phyloP scores from a whole-genome alignment of 1,140 invertebrate genomes.

The Lasioglossum albipes region DNA sequence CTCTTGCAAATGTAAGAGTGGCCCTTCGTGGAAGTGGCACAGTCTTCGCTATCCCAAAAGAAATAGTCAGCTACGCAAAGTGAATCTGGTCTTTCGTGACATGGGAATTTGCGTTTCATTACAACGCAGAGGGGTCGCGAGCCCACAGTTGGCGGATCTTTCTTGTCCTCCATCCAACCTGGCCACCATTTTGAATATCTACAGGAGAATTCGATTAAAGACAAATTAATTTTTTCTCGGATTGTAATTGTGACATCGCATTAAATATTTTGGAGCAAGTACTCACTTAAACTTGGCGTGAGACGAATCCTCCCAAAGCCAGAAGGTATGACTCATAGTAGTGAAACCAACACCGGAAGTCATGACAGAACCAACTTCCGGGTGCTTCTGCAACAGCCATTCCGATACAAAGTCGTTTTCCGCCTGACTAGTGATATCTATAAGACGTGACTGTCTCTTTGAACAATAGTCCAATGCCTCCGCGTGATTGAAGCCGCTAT shows the following conservation, averaged over 20 bases:
- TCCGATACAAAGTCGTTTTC: constrained; percentile 84
- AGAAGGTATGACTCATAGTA: constrained; percentile 76
- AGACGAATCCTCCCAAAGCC: constrained; percentile 81
- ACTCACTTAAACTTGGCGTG: constrained; percentile 72
- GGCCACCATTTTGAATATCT: constrained; percentile 77
- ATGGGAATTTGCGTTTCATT: constrained; percentile 77
- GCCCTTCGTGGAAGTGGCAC: constrained; percentile 72
- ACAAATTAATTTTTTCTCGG: too few species aligned
- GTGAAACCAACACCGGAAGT: constrained; percentile 81
- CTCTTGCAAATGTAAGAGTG: constrained; percentile 81
- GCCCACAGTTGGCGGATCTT: constrained; percentile 58
- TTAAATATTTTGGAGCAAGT: not conserved
- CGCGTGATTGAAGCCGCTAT: constrained; percentile 75
- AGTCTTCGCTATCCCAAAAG: constrained; percentile 81
- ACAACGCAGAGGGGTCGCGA: constrained; percentile 75
- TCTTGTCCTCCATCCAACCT: constrained; percentile 74
- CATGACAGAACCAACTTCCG: constrained; percentile 78
- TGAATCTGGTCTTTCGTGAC: constrained; percentile 68
- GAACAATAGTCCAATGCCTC: constrained; percentile 79
- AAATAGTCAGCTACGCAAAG: constrained; percentile 79
- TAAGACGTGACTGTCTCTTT: constrained; percentile 75
- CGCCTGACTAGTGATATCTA: constrained; percentile 80
- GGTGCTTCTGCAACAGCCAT: constrained; percentile 76
- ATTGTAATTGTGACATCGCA: too few species aligned
- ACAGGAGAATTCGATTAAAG: not conserved